Evolutionary conservation across 2,113 vertebrate species (phyloP).

Genomic region (Pangasianodon gigas): DNA sequence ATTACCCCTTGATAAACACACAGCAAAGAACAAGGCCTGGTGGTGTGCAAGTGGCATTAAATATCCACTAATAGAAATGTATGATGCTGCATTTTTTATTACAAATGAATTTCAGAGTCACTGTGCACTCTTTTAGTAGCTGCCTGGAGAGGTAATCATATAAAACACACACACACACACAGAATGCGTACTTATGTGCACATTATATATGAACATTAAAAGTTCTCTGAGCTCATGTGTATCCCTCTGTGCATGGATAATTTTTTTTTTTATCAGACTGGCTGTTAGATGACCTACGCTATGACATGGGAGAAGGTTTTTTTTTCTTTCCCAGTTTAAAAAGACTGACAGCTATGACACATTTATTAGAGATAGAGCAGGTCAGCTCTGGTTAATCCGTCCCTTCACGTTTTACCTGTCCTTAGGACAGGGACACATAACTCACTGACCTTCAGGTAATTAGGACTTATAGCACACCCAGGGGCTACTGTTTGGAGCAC

Average conservation of each 20-base stretch:
- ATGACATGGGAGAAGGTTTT: not conserved
- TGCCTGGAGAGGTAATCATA: not conserved
- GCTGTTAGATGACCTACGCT: not conserved
- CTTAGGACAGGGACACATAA: not conserved
- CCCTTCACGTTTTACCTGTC: slow-evolving; percentile 20
- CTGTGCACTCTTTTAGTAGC: slow-evolving; percentile 6
- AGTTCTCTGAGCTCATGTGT: not conserved
- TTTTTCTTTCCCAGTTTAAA: not conserved
- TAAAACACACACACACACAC: not conserved
- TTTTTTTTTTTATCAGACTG: not conserved
- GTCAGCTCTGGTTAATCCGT: not conserved
- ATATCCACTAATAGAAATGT: slow-evolving; percentile 32
- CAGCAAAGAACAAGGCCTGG: not conserved
- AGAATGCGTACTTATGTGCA: not conserved
- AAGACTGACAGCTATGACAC: slow-evolving; percentile 32
- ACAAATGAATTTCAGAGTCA: not conserved
- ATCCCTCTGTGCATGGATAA: not conserved
- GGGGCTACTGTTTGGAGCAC: not conserved
- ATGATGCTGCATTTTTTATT: slow-evolving; percentile 30
- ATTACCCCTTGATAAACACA: not conserved
- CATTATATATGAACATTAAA: slow-evolving; percentile 9
- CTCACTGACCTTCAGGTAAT: slow-evolving; percentile 6
- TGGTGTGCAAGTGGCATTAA: slow-evolving; percentile 15
- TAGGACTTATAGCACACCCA: not conserved
- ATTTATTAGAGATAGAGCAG: slow-evolving; percentile 29